phyloP scores from a whole-genome alignment of 2,113 vertebrate genomes.

The Planiliza haematocheilus region DNA sequence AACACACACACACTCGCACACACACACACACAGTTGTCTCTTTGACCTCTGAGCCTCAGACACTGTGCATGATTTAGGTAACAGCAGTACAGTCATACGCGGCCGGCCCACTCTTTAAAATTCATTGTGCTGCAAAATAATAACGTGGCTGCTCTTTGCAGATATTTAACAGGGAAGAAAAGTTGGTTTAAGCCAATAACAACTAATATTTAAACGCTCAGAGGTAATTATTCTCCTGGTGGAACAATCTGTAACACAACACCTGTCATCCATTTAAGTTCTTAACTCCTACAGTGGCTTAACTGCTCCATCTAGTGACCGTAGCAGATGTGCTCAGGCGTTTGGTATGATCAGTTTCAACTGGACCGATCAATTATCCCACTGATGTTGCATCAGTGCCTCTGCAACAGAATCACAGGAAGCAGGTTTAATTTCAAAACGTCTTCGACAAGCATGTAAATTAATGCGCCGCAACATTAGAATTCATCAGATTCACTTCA shows the following conservation, averaged over 20 bases:
- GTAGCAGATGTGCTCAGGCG: no score
- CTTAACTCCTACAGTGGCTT: not conserved
- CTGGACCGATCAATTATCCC: no score
- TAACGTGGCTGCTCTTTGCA: not conserved
- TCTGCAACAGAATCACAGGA: no score
- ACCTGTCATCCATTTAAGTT: fast-evolving
- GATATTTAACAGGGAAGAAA: not conserved
- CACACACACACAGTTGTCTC: constrained; percentile 1
- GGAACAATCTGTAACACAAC: not conserved
- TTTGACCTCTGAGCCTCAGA: constrained; percentile 21
- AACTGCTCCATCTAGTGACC: constrained; percentile 57
- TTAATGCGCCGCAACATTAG: no score
- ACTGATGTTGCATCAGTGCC: no score
- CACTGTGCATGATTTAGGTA: not conserved
- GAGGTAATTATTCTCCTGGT: not conserved
- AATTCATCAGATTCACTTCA: no score
- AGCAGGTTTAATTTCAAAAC: no score
- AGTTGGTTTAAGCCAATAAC: not conserved
- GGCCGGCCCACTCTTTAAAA: not conserved
- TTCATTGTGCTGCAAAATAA: not conserved
- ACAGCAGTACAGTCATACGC: not conserved
- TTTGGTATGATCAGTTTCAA: no score
- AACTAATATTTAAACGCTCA: not conserved
- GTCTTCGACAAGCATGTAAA: no score
- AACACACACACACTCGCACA: constrained; percentile 7